Percentiles rank a stretch among this genome's conserved stretches.
phyloP scores from a whole-genome alignment of 2,113 vertebrate species.

The Meriones unguiculatus region DNA sequence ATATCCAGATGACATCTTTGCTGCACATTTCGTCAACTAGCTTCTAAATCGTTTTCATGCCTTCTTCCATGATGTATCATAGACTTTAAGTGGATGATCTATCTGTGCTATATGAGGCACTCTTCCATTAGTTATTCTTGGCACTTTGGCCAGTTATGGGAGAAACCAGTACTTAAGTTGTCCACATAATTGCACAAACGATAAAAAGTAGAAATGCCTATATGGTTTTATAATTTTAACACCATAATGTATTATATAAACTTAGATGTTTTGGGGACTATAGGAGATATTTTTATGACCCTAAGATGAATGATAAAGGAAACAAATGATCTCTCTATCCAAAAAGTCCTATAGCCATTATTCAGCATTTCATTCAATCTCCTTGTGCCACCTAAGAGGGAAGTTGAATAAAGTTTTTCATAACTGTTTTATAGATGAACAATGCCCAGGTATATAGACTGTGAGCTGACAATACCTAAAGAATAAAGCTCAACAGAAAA shows the following conservation, averaged over 20 bases:
- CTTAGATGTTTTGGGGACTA: neutral
- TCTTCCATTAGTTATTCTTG: neutral
- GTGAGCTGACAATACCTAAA: neutral
- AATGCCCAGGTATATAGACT: neutral
- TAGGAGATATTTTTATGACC: neutral
- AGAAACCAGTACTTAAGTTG: neutral
- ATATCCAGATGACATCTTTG: neutral
- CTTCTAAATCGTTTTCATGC: neutral
- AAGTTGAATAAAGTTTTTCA: neutral
- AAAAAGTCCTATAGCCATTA: neutral
- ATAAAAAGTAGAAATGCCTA: neutral
- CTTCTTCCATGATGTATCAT: too few relatives aligned
- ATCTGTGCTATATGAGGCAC: too few relatives aligned
- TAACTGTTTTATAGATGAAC: neutral
- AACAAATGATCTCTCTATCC: neutral
- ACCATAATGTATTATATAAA: neutral
- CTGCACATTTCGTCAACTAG: neutral
- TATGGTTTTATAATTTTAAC: neutral
- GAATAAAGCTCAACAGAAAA: neutral
- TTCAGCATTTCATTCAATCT: neutral
- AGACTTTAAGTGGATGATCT: neutral
- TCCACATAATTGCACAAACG: neutral
- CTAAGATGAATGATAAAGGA: neutral
- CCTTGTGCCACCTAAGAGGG: neutral
- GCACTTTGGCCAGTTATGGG: neutral